Conservation (phyloP, 2,113 vertebrate genomes). For the Hystrix brachyura region DNA sequence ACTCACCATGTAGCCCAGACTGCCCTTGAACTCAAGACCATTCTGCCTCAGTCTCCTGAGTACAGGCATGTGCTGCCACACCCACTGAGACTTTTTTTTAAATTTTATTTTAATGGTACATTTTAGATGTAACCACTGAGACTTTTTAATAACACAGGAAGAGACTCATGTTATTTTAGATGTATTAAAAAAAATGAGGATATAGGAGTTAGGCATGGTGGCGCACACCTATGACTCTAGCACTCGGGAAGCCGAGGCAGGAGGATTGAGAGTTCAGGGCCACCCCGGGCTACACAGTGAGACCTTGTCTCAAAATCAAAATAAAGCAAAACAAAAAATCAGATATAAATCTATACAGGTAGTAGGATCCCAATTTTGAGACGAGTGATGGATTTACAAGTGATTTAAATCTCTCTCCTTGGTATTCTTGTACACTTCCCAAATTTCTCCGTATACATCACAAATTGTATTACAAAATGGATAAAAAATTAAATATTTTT, state of each 20-base stretch:
- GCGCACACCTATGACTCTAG: background rate
- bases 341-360: background rate
- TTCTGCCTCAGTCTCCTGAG: background rate
- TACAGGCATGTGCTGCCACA: background rate
- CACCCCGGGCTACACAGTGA: background rate
- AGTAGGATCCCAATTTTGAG: background rate
- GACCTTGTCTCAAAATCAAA: background rate
- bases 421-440: background rate
- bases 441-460: background rate
- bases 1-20: background rate
- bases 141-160: background rate
- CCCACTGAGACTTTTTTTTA: background rate
- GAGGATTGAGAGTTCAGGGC: background rate
- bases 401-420: background rate
- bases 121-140: no score
- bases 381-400: background rate
- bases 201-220: background rate
- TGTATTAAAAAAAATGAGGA: background rate
- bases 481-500: constrained; percentile 32
- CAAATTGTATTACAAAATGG: background rate
- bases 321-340: background rate
- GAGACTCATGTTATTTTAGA: background rate
- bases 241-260: background rate
- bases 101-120: no score
- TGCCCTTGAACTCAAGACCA: background rate